phyloP scores from a whole-genome alignment of 2,113 vertebrate genomes.

The Lampris megalopsis region DNA sequence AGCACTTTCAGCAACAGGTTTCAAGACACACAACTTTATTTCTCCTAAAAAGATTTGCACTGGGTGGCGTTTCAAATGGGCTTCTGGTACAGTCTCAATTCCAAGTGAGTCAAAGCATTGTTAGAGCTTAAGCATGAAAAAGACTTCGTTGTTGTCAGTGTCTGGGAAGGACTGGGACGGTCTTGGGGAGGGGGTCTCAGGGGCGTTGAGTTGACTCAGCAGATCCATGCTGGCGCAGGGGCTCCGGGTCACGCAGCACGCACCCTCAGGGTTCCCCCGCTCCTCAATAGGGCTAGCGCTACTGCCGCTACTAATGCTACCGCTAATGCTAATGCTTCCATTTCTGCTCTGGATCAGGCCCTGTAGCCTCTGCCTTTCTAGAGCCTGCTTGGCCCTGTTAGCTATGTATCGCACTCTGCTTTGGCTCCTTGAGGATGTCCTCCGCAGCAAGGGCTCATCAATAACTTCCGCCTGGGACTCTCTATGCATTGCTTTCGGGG shows the following conservation, averaged over 20 bases:
- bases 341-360: conserved; percentile 67
- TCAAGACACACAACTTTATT: conserved; percentile 34
- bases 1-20: conserved; percentile 18
- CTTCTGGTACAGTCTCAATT: conserved; percentile 42
- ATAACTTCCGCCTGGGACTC: conserved; percentile 50
- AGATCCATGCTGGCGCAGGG: conserved; percentile 80
- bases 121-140: conserved; percentile 87
- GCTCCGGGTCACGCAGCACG: conserved; percentile 85
- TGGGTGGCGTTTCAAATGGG: conserved; percentile 25
- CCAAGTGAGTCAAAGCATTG: conserved; percentile 41
- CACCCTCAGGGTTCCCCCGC: conserved; percentile 91
- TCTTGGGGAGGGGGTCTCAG: conserved; percentile 58
- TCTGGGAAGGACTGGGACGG: conserved; percentile 57
- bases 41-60: conserved; percentile 13
- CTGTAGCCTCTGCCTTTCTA: conserved; percentile 89
- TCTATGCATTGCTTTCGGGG: conserved; percentile 59
- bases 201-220: conserved; percentile 67
- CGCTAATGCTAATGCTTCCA: conserved; percentile 42
- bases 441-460: conserved; percentile 79
- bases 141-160: conserved; percentile 77
- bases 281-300: conserved; percentile 86
- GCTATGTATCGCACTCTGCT: conserved; percentile 93
- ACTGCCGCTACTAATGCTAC: conserved; percentile 44
- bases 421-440: conserved; percentile 92
- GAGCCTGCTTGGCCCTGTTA: conserved; percentile 90